Evolutionary conservation across 2,888 invertebrate species (phyloP), one percentile per base, ranked within the genome.

Genomic region (Steinernema hermaphroditum): DNA sequence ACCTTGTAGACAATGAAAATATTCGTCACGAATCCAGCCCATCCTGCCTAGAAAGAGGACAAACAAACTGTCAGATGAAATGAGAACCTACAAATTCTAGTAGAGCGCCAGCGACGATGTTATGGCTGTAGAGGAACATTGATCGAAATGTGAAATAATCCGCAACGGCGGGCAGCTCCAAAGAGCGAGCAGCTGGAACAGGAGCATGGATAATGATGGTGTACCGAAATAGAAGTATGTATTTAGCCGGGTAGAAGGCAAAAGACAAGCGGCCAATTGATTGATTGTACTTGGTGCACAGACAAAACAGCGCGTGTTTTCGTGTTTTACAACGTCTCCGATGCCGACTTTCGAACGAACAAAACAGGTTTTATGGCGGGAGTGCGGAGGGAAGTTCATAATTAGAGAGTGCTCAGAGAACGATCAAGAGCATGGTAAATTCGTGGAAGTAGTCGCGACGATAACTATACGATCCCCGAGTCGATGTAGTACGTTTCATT

Each of bases 41-140:
- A 54, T 54, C 54, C 54, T 27, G 54, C 54, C 54, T 54, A 27
- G 24, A 46, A 16, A 9, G 19, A 16, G 8, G 16, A 19, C 46
- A 46, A 9, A 41, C 41, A 41, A 16, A 46, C 46, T 46, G 6
- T 19, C 2, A 9, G 46, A 46, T 2, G 8, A 6, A 19, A 46
- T n/a, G 14, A 12, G 6, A 54, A 54, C 54, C 27, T 22, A 54
- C 54, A 54, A 54, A 24, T 54, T 54, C 54, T 2, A 54, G 27
- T 2, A 54, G 54, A 22, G 27, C 24, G 6, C 54, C 54, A 24
- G 54, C 54, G 27, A 24, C 27, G 6, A 54, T 16, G 22, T 54
- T 54, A 27, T 54, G 54, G 27, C 24, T 54, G 16, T 54, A 16
- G 2, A 54, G 54, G 27, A 54, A 54, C 54, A 54, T 54, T 22